Conservation (phyloP, 2,888 invertebrate species). For the Willowsia nigromaculata region DNA sequence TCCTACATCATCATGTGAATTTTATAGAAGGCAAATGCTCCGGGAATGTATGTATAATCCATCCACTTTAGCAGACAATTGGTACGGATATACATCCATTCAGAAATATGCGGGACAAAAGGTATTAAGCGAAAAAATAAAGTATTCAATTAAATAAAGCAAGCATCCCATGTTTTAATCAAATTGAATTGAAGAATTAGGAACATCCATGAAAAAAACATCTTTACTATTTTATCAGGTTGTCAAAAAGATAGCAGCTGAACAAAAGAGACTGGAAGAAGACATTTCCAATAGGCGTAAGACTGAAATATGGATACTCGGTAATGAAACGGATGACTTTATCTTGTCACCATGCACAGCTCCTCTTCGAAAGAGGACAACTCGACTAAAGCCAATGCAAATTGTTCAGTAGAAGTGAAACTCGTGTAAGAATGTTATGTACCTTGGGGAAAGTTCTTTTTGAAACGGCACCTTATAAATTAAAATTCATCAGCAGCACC, state of each 20-base stretch:
- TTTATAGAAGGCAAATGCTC: slow-evolving; percentile 72
- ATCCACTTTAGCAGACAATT: slow-evolving; percentile 51
- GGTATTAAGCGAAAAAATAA: slow-evolving; percentile 53
- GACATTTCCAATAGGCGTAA: slow-evolving; percentile 69
- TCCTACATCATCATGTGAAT: slow-evolving; percentile 71
- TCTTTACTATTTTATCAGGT: slow-evolving; percentile 64
- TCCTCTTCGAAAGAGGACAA: slow-evolving; percentile 58
- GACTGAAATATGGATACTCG: slow-evolving; percentile 71
- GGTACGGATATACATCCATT: slow-evolving; percentile 70
- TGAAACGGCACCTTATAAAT: background rate
- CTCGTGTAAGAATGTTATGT: background rate
- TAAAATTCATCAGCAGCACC: background rate
- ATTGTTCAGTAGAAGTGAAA: slow-evolving; percentile 30
- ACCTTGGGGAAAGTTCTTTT: background rate
- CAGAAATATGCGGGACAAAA: slow-evolving; percentile 77
- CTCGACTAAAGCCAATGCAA: slow-evolving; percentile 61
- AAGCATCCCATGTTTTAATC: background rate
- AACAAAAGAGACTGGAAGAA: slow-evolving; percentile 76
- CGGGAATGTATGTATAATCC: slow-evolving; percentile 64
- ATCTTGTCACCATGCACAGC: slow-evolving; percentile 30
- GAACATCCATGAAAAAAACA: background rate
- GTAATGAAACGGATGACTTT: slow-evolving; percentile 54
- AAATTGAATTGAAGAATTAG: background rate
- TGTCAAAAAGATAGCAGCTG: slow-evolving; percentile 74
- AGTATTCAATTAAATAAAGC: background rate